Evolutionary conservation across 2,797 vertebrate genomes (phyloP).

Genomic region (Molothrus ater): DNA sequence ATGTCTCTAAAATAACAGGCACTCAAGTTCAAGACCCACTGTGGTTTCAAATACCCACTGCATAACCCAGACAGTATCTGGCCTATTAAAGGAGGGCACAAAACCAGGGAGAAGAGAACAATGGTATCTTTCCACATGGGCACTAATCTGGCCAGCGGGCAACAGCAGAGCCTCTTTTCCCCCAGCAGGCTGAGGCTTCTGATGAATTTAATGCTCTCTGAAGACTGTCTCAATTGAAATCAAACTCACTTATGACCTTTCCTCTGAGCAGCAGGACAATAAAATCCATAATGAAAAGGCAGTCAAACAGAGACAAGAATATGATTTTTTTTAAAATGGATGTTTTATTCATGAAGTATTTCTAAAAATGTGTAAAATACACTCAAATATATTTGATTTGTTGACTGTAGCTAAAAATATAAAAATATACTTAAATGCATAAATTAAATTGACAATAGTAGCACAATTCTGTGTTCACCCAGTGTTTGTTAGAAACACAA

Average conservation of each 20-base stretch:
- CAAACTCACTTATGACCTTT: slow-evolving; percentile 55
- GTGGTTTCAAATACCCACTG: neutral
- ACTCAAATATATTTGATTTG: slow-evolving; percentile 54
- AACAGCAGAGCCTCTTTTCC: neutral
- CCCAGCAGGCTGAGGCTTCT: neutral
- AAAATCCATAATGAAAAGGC: slow-evolving; percentile 34
- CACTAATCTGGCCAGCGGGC: neutral
- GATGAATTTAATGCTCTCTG: slow-evolving; percentile 1
- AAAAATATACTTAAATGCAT: slow-evolving; percentile 74
- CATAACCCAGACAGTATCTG: neutral
- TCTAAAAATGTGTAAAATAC: slow-evolving; percentile 51
- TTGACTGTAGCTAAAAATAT: slow-evolving; percentile 58
- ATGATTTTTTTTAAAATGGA: slow-evolving; percentile 26
- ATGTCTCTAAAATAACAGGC: neutral
- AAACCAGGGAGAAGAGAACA: neutral
- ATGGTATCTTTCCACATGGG: fast-evolving
- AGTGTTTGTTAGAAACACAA: slow-evolving; percentile 51
- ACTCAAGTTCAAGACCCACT: neutral
- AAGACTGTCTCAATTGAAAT: slow-evolving; percentile 42
- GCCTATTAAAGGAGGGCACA: neutral
- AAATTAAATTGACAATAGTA: slow-evolving; percentile 68
- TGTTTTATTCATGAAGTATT: slow-evolving; percentile 72
- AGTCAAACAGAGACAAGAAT: slow-evolving; percentile 7
- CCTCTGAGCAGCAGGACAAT: slow-evolving; percentile 29
- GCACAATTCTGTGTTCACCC: slow-evolving; percentile 35